A percentile compares a stretch with the other conserved stretches of the same genome.
phyloP scores from a whole-genome alignment of 1,140 invertebrate species.

The Papilio glaucus region DNA sequence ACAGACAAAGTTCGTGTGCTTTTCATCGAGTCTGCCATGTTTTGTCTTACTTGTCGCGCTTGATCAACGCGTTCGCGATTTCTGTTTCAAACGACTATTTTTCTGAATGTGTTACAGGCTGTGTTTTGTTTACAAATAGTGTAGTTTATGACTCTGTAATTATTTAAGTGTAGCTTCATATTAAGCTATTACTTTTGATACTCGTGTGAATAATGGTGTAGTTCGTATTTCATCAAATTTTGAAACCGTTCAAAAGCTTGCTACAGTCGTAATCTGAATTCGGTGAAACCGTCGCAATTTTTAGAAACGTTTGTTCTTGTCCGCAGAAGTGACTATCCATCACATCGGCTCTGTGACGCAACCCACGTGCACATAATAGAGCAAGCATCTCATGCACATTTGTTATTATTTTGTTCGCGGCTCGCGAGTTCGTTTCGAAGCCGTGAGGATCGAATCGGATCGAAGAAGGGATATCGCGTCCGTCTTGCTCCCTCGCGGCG shows the following conservation, averaged over 20 bases:
- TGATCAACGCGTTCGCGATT: slow-evolving; percentile 80
- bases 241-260: slow-evolving; percentile 70
- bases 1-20: slow-evolving; percentile 78
- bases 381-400: slow-evolving; percentile 84
- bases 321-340: slow-evolving; percentile 44
- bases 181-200: slow-evolving; percentile 66
- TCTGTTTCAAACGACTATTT: slow-evolving; percentile 75
- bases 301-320: slow-evolving; percentile 53
- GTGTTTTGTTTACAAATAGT: slow-evolving; percentile 82
- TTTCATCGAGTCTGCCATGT: slow-evolving; percentile 82
- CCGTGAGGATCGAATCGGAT: slow-evolving; percentile 72
- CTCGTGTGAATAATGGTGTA: slow-evolving; percentile 71
- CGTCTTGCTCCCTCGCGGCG: slow-evolving; percentile 65
- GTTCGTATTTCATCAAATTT: slow-evolving; percentile 77
- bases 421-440: slow-evolving; percentile 82
- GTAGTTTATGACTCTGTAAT: slow-evolving; percentile 70
- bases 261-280: slow-evolving; percentile 56
- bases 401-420: slow-evolving; percentile 86
- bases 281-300: slow-evolving; percentile 60
- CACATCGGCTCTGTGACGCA: slow-evolving; percentile 65
- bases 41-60: slow-evolving; percentile 84
- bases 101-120: slow-evolving; percentile 77
- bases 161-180: slow-evolving; percentile 61
- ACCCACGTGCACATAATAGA: slow-evolving; percentile 81
- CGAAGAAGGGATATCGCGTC: slow-evolving; percentile 71